phyloP scores from a whole-genome alignment of 2,888 invertebrate species.

The Petrophora chlorosata region DNA sequence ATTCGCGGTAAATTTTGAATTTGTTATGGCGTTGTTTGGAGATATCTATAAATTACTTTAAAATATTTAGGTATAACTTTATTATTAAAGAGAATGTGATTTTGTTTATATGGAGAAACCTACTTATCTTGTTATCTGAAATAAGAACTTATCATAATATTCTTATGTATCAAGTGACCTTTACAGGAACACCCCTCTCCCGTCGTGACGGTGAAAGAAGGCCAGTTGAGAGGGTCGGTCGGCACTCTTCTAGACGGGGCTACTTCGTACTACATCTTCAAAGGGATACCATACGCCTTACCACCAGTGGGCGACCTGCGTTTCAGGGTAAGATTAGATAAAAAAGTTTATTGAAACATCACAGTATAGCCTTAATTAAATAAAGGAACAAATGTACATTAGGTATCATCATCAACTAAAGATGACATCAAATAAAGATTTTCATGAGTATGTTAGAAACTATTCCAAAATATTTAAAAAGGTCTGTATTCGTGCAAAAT shows the following conservation, averaged over 20 bases:
- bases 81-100: too few relatives aligned
- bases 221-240: constrained; percentile 7
- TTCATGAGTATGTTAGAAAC: too few relatives aligned
- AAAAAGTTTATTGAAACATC: too few relatives aligned
- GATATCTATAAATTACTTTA: not conserved
- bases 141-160: not conserved
- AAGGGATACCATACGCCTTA: constrained; percentile 71
- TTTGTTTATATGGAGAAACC: too few relatives aligned
- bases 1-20: too few relatives aligned
- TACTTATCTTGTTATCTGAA: not conserved
- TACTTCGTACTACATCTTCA: constrained; percentile 41
- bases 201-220: constrained; percentile 4
- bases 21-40: too few relatives aligned
- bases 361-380: too few relatives aligned
- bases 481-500: too few relatives aligned
- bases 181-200: constrained; percentile 6
- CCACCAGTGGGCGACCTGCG: constrained; percentile 68
- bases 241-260: constrained; percentile 9
- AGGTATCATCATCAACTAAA: too few relatives aligned
- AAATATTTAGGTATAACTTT: not conserved
- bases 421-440: too few relatives aligned
- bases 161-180: not conserved
- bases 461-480: too few relatives aligned
- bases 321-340: constrained; percentile 60
- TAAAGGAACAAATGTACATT: too few relatives aligned